Evolutionary conservation across 2,797 vertebrate species (phyloP), one percentile per base, ranked within the genome.

Genomic region (Schizothorax lantsangensis): DNA sequence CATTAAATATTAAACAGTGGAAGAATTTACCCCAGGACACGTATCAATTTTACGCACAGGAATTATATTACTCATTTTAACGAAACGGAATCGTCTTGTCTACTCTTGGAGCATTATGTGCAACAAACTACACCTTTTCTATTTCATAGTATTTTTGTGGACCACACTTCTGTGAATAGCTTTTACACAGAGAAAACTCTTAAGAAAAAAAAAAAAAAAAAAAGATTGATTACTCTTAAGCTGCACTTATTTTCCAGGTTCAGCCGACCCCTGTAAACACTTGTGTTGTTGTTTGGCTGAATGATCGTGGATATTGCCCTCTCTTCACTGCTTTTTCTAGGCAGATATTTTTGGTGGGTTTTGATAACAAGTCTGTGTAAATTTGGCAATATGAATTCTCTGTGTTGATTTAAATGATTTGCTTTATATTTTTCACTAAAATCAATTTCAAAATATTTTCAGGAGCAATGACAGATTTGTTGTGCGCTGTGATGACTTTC

Each of bases 401-500:
- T 93, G 96, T 96, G 94, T 94, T 95, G 96, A 97, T 96, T 96
- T 96, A 95, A 96, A 95, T 95, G 95, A 96, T 95, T 96, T 97
- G 95, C 96, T 97, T 97, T 97, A 97, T 97, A 97, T 97, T 97
- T 92, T 97, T 97, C 95, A 96, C 96, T 96, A 96, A 96, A 96
- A 91, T 97, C 95, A 96, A 95, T 97, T 96, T 97, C 96, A 96
- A 96, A 64, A 96, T 96, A 97, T 97, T 97, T 97, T 96, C 96
- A 94, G 94, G 95, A 97, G 96, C 68, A 64, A 81, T 96, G 96
- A 94, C 95, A 96, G 96, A 96, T 96, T 96, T 96, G 95, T 96
- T 96, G 95, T 95, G 94, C 97, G 97, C 97, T 97, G 97, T 98
- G 97, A 97, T 96, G 96, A 96, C 96, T 97, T 97, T 94, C 95